Conservation (phyloP, 2,113 vertebrate genomes). For the Colinus virginianus region DNA sequence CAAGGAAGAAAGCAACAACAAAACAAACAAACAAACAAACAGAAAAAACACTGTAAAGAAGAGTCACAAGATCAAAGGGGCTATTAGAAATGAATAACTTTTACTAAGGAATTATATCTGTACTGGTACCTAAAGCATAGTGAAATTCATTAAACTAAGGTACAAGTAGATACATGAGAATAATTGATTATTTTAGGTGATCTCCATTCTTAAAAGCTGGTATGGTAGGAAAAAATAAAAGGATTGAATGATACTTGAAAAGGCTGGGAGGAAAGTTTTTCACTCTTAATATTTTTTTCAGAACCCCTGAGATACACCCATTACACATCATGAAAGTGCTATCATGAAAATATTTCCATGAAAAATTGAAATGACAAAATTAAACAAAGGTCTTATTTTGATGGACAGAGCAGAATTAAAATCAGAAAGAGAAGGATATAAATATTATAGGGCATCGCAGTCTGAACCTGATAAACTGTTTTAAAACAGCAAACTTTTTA, state of each 20-base stretch:
- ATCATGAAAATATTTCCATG: not conserved
- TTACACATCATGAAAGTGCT: not conserved
- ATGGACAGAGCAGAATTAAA: not conserved
- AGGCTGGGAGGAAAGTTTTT: not conserved
- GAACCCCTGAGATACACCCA: not conserved
- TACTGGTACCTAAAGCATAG: not conserved
- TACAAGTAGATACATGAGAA: not conserved
- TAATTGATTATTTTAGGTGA: not conserved
- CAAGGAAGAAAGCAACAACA: not conserved
- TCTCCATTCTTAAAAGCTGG: slow-evolving; percentile 14
- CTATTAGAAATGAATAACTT: not conserved
- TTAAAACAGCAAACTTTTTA: not conserved
- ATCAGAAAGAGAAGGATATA: not conserved
- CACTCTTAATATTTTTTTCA: not conserved
- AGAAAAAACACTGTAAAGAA: not conserved
- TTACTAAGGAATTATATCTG: not conserved
- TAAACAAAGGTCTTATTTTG: not conserved
- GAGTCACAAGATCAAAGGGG: not conserved
- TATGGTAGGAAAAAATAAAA: not conserved
- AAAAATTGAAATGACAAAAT: not conserved
- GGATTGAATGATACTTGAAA: not conserved
- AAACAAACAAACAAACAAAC: no score
- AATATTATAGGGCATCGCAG: not conserved
- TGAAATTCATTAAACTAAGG: not conserved
- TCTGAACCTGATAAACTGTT: not conserved